These are phyloP conservation scores for Aplysina aerophoba DNA, from an alignment of 37 sponge, comb jelly and placozoan genomes.

Conservation along the genomic window DNA sequence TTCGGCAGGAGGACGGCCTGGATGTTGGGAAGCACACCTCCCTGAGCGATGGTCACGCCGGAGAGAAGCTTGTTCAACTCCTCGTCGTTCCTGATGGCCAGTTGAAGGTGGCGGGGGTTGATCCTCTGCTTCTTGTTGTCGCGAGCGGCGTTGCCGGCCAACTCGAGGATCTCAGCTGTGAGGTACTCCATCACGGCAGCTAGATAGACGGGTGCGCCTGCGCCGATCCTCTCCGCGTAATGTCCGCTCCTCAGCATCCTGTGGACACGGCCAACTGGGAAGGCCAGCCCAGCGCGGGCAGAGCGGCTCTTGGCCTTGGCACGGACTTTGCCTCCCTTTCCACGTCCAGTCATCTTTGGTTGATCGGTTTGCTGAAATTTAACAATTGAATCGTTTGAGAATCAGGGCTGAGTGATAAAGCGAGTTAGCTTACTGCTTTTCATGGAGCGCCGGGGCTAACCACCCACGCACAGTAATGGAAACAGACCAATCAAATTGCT, in stretches of 20 bases:
- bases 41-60: conserved; percentile 98
- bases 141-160: conserved; percentile 99
- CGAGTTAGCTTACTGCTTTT: no score
- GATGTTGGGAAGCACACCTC: conserved; percentile 99
- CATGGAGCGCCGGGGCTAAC: no score
- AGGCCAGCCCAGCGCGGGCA: conserved; percentile 77
- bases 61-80: conserved; percentile 98
- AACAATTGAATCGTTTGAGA: no score
- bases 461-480: neutral
- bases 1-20: conserved; percentile 98
- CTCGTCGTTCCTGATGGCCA: conserved; percentile 99
- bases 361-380: neutral
- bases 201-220: conserved; percentile 99
- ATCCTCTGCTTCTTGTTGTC: conserved; percentile 99
- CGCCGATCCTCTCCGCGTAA: conserved; percentile 89
- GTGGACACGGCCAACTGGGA: conserved; percentile 84
- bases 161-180: conserved; percentile 98
- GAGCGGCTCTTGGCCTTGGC: conserved; percentile 72
- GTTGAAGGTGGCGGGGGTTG: conserved; percentile 98
- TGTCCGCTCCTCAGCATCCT: conserved; percentile 67
- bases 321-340: conserved; percentile 71
- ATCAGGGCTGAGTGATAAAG: no score
- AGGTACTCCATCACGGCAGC: conserved; percentile 99
- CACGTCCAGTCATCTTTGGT: conserved; percentile 64
- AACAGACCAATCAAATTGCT: neutral